A percentile compares a stretch with the other conserved stretches of the same genome.
Evolutionary conservation across 2,888 invertebrate genomes (phyloP).

Genomic region (Drosophila nigritarsus): DNA sequence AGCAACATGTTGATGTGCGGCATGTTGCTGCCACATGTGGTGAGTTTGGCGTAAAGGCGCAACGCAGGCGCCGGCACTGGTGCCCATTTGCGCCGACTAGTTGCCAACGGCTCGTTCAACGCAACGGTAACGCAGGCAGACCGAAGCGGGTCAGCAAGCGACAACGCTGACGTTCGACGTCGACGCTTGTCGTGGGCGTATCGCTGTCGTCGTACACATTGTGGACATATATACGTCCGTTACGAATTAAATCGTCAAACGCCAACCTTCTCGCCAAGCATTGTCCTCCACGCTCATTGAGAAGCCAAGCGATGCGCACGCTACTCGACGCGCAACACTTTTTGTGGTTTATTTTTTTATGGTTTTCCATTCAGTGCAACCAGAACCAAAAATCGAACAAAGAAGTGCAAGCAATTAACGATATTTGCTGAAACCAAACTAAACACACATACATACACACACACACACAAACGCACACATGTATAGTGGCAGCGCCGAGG

Average conservation of each 20-base stretch:
- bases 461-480: neutral
- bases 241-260: conserved; percentile 1
- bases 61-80: conserved; percentile 40
- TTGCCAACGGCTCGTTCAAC: conserved; percentile 55
- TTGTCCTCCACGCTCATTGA: neutral
- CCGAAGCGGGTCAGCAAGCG: conserved; percentile 31
- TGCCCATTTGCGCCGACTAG: conserved; percentile 24
- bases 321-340: conserved; percentile 7
- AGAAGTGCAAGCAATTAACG: neutral
- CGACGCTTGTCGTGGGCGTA: conserved; percentile 47
- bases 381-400: neutral
- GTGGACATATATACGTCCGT: neutral
- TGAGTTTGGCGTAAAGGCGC: conserved; percentile 26
- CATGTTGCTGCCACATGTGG: conserved; percentile 44
- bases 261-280: neutral
- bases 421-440: neutral
- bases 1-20: neutral
- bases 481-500: conserved; percentile 31
- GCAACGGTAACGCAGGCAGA: conserved; percentile 48
- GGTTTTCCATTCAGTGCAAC: neutral
- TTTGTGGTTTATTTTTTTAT: conserved; percentile 4
- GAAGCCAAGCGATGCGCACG: conserved; percentile 26
- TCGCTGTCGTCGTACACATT: conserved; percentile 18
- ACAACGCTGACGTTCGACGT: conserved; percentile 37
- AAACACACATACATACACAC: neutral